Percentiles rank a stretch among this genome's conserved stretches.
These are phyloP conservation scores for Pterocles burchelli DNA, from an alignment of 2,113 vertebrate species.

Conservation along the genomic window DNA sequence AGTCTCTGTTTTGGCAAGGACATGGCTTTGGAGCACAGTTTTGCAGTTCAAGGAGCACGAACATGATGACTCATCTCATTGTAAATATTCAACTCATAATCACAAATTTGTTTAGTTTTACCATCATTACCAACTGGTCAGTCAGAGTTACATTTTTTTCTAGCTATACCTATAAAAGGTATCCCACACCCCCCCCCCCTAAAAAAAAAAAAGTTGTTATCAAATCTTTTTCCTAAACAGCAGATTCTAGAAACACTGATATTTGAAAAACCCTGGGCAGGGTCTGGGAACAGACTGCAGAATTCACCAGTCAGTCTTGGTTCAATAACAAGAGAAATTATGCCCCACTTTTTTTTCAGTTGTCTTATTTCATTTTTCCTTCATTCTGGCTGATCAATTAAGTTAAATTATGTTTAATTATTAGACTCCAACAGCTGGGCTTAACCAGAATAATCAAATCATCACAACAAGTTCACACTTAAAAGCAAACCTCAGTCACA, in stretches of 20 bases:
- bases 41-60: constrained; percentile 35
- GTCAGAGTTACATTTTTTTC: constrained; percentile 7
- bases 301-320: not conserved
- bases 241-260: constrained; percentile 9
- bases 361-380: constrained; percentile 8
- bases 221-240: not conserved
- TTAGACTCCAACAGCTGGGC: not conserved
- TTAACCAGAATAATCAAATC: constrained; percentile 29
- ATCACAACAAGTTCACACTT: constrained; percentile 15
- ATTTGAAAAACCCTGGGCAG: not conserved
- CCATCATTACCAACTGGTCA: constrained; percentile 12
- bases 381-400: constrained; percentile 35
- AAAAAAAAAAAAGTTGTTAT: not conserved
- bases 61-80: constrained; percentile 40
- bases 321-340: not conserved
- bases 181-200: not conserved
- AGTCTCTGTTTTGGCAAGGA: not conserved
- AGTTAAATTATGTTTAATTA: constrained; percentile 42
- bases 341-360: not conserved
- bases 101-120: constrained; percentile 5
- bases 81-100: not conserved
- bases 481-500: constrained; percentile 29
- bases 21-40: not conserved
- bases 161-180: constrained; percentile 2
- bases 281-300: not conserved